Conservation (phyloP, 2,113 vertebrate species). For the Clupea harengus region DNA sequence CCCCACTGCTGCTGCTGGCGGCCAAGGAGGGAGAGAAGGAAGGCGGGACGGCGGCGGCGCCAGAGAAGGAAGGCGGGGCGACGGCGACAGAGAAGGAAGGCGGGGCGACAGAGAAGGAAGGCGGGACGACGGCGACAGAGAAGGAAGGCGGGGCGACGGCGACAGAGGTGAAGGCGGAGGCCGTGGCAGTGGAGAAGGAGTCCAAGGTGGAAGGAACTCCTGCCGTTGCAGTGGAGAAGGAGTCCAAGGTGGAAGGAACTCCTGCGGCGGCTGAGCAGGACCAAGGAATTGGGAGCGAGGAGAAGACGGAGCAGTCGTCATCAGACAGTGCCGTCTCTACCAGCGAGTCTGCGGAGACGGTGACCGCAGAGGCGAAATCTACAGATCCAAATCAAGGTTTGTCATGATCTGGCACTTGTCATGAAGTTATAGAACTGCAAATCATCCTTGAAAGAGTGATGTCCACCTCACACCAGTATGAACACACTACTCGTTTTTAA, state of each 20-base stretch:
- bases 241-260: constrained; percentile 22
- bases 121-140: constrained; percentile 32
- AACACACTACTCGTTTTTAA: no score
- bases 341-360: constrained; percentile 36
- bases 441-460: background rate
- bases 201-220: constrained; percentile 20
- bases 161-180: background rate
- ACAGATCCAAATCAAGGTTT: constrained; percentile 59
- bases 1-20: background rate
- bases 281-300: constrained; percentile 52
- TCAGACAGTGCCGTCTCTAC: constrained; percentile 19
- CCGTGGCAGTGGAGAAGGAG: background rate
- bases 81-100: background rate
- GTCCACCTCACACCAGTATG: background rate
- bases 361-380: constrained; percentile 36
- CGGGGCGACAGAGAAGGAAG: background rate
- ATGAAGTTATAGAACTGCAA: background rate
- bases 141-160: no score
- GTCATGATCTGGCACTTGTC: background rate
- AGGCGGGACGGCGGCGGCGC: background rate
- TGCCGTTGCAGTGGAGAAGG: background rate
- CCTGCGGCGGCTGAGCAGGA: constrained; percentile 34
- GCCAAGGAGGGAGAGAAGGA: constrained; percentile 29
- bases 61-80: background rate
- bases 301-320: constrained; percentile 53